phyloP scores from a whole-genome alignment of 2,888 invertebrate genomes.

The Synergus laeviventris region DNA sequence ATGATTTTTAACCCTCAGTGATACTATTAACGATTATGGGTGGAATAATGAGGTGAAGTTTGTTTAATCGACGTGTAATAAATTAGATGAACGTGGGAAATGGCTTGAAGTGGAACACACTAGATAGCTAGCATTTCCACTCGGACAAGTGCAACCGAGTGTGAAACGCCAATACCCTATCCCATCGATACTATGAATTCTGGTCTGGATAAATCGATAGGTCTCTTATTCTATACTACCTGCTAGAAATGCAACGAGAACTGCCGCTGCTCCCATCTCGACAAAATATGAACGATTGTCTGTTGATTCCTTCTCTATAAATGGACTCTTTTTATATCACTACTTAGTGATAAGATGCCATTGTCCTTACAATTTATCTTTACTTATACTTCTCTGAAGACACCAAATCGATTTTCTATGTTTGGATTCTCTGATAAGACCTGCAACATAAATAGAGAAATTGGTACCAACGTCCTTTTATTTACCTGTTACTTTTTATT shows the following conservation, averaged over 20 bases:
- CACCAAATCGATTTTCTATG: slow-evolving; percentile 11
- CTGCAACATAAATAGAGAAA: neutral
- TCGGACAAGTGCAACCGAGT: slow-evolving; percentile 33
- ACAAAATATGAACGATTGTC: slow-evolving; percentile 19
- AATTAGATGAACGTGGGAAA: slow-evolving; percentile 31
- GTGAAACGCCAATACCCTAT: slow-evolving; percentile 38
- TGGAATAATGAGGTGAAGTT: neutral
- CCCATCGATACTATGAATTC: slow-evolving; percentile 24
- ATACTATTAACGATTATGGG: neutral
- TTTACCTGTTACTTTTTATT: too few species aligned
- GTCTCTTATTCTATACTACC: slow-evolving; percentile 30
- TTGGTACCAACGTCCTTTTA: neutral
- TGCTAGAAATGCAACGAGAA: slow-evolving; percentile 22
- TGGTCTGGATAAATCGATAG: slow-evolving; percentile 28
- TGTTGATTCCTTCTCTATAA: slow-evolving; percentile 18
- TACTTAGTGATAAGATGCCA: neutral
- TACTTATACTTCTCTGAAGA: neutral
- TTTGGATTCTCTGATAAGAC: neutral
- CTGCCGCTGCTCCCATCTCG: slow-evolving; percentile 16
- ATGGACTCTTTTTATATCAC: neutral
- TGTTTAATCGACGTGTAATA: slow-evolving; percentile 24
- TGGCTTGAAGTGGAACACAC: slow-evolving; percentile 35
- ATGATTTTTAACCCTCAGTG: neutral
- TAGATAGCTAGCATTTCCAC: slow-evolving; percentile 29
- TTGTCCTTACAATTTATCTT: neutral